Conservation (phyloP, 2,888 invertebrate genomes). For the Chorisops tibialis region DNA sequence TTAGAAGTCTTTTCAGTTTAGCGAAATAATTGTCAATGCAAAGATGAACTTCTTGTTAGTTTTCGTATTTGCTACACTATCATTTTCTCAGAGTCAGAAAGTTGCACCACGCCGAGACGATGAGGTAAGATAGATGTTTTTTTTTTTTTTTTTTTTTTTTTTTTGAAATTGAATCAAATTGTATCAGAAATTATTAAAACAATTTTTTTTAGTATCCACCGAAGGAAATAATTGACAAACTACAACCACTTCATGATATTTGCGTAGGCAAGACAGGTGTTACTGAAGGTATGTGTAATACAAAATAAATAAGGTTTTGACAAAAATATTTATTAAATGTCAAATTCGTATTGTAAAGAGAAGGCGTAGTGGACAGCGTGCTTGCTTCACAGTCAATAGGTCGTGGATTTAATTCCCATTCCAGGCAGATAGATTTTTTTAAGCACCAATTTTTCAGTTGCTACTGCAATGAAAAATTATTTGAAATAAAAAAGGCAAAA, state of each 20-base stretch:
- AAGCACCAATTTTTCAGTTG: too few species aligned
- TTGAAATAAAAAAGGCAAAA: too few species aligned
- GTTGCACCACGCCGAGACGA: slow-evolving; percentile 44
- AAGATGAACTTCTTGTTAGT: slow-evolving; percentile 27
- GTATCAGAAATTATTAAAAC: background rate
- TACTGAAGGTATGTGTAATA: slow-evolving; percentile 43
- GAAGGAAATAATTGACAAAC: slow-evolving; percentile 43
- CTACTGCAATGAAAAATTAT: too few species aligned
- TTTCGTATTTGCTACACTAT: slow-evolving; percentile 23
- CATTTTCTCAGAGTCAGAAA: slow-evolving; percentile 37
- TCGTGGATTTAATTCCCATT: too few species aligned
- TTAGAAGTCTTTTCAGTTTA: too few species aligned
- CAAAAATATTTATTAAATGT: too few species aligned
- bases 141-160: background rate
- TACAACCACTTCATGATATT: slow-evolving; percentile 45
- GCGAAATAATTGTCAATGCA: too few species aligned
- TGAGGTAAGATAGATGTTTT: slow-evolving; percentile 36
- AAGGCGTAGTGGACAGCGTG: too few species aligned
- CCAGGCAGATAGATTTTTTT: too few species aligned
- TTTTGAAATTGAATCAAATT: background rate
- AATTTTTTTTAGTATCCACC: slow-evolving; percentile 44
- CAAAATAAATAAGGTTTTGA: too few species aligned
- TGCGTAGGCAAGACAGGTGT: slow-evolving; percentile 48
- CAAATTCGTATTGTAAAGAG: too few species aligned
- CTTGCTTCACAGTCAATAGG: too few species aligned